Base-by-base conservation (phyloP, 2,797 vertebrate species). In the Centropyge bicolor region DNA sequence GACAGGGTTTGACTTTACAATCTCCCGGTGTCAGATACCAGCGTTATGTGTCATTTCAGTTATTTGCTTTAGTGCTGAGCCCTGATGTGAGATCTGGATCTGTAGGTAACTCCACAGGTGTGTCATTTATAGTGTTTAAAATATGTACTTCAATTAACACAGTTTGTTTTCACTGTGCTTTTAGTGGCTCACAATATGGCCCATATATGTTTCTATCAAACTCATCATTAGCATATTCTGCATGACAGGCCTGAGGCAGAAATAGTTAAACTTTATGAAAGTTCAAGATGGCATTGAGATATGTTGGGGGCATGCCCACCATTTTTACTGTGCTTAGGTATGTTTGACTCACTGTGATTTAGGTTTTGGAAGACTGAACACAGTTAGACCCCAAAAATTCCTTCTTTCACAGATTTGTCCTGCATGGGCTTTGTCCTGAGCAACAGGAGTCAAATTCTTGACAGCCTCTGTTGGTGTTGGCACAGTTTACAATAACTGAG, bases 81-180 rank as follows among this genome's bases (percentile, higher is more conserved):
- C 1, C 14, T 60, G 20, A 40, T 9, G 7, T 17, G 52, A 64
- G 1, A 59, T 0, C 14, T 40, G 43, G 10, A 8, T 35, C n/a
- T 41, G 54, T 45, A 22, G n/a, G 8, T 49, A 36, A 22, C 43
- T 49, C 38, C 12, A 14, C 27, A 41, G 19, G n/a, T 59, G 17
- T 60, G 62, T 9, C 11, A 35, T 9, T 79, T 10, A 46, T 55
- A 13, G 38, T 5, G 16, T 14, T 41, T 0, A 20, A 49, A 56
- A 51, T 3, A 19, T 0, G 19, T 3, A 31, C 27, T 31, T 31
- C 4, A 31, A 40, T 11, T 9, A 31, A 0, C 0, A 3, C 24
- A 41, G 72, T 74, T 12, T 43, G 1, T 31, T 31, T 41, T 62
- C 43, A n/a, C 5, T 51, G 14, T 36, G 0, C 52, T 20, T 64